Evolutionary conservation across 2,888 invertebrate genomes (phyloP), one percentile per base, ranked within the genome.

Genomic region (Aphidoletes aphidimyza): DNA sequence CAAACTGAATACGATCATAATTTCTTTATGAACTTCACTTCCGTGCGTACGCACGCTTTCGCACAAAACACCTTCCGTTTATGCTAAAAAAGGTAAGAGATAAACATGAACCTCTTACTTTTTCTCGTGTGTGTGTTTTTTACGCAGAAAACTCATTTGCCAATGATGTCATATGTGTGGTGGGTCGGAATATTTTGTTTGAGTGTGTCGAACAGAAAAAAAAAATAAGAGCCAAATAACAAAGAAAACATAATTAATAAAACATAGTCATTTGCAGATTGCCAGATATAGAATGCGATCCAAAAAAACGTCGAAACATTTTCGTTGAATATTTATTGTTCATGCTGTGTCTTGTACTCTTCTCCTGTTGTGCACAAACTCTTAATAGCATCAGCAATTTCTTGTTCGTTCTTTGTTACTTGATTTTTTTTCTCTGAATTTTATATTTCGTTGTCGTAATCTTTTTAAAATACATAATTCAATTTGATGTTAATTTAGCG

Each of bases 401-500:
- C 47, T 47, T 19, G 9, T 17, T 17, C 47, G 9, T 19, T 47
- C 47, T 47, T 2, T 47, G 2, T 47, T 47, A 11, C 17, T 47
- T 17, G 47, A 47, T 47, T 47, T 14, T 47, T 5, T 47, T 47
- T 1, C 22, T 54, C 54, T n/a, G n/a, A 54, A 54, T 54, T 3
- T 54, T 54, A 11, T 47, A 17, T 17, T 47, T 54, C 11, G 5
- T 39, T 39, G 5, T 39, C 11, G n/a, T n/a, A 14, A 14, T 47
- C 17, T 47, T 17, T 47, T 69, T 30, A 1, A 69, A 69, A 69
- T 69, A 34, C 69, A 69, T 69, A 69, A 69, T 69, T 69, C 26
- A 69, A 69, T 69, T 69, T 69, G 69, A 69, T 69, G 69, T 69
- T 69, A 69, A 69, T 69, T 69, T 69, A 69, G 69, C 69, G 69